A percentile compares a stretch with the other conserved stretches of the same genome.
phyloP scores from a whole-genome alignment of 2,888 invertebrate species.

The Phyllotreta cruciferae region DNA sequence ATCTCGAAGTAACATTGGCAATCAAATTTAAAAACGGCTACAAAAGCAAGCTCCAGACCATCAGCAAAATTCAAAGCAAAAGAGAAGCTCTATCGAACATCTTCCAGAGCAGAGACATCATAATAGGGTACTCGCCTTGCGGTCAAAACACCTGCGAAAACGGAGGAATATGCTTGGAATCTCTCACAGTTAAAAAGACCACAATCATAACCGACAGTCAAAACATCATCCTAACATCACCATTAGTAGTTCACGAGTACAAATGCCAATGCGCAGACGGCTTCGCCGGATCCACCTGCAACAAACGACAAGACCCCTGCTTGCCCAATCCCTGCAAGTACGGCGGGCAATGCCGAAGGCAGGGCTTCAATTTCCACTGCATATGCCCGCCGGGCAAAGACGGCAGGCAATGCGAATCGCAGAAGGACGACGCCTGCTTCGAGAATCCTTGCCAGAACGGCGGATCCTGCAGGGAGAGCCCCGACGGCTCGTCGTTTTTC shows the following conservation, averaged over 20 bases:
- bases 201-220: slow-evolving; percentile 83
- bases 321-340: slow-evolving; percentile 86
- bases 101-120: slow-evolving; percentile 67
- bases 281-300: slow-evolving; percentile 83
- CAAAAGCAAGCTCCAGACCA: slow-evolving; percentile 69
- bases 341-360: slow-evolving; percentile 83
- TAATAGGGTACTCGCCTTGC: slow-evolving; percentile 83
- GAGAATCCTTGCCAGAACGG: slow-evolving; percentile 89
- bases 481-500: slow-evolving; percentile 87
- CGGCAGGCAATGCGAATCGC: slow-evolving; percentile 84
- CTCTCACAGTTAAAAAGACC: slow-evolving; percentile 71
- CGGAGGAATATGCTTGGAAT: slow-evolving; percentile 78
- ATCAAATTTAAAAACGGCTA: slow-evolving; percentile 67
- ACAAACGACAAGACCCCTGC: slow-evolving; percentile 89
- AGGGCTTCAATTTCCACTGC: slow-evolving; percentile 85
- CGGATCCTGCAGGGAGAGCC: slow-evolving; percentile 88
- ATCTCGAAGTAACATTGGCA: slow-evolving; percentile 77
- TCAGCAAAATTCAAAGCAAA: slow-evolving; percentile 71
- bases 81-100: slow-evolving; percentile 69
- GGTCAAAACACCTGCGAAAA: slow-evolving; percentile 76
- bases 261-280: slow-evolving; percentile 83
- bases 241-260: slow-evolving; percentile 78
- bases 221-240: slow-evolving; percentile 82
- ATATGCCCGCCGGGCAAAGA: slow-evolving; percentile 79
- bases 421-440: slow-evolving; percentile 84